phyloP scores from a whole-genome alignment of 2,888 invertebrate genomes.

The Folsomia manolachei region DNA sequence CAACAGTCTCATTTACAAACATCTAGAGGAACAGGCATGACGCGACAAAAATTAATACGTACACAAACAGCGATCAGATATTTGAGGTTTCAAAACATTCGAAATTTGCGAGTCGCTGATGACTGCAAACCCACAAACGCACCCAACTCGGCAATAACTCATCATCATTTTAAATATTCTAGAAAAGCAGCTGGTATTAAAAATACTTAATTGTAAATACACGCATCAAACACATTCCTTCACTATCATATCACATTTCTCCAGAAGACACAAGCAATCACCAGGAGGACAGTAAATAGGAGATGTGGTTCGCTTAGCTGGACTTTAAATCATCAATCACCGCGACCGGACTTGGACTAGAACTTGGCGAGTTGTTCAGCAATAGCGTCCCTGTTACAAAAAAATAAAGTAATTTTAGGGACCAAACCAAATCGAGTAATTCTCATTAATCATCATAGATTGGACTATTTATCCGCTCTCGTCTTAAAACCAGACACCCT shows the following conservation, averaged over 20 bases:
- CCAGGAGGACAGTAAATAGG: neutral
- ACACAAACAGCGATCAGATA: too few species aligned
- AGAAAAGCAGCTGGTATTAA: too few species aligned
- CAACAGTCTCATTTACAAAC: too few species aligned
- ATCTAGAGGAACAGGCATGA: too few species aligned
- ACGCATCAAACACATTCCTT: constrained; percentile 6
- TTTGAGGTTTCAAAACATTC: too few species aligned
- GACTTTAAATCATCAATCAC: neutral
- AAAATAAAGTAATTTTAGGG: neutral
- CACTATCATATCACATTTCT: constrained; percentile 7
- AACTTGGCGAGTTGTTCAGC: neutral
- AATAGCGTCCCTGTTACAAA: constrained; percentile 18
- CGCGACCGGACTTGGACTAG: neutral
- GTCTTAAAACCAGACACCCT: neutral
- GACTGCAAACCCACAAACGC: too few species aligned
- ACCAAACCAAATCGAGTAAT: neutral
- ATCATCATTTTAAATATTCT: too few species aligned
- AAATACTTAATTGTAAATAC: too few species aligned
- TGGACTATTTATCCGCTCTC: neutral
- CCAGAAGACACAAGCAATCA: neutral
- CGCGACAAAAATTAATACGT: too few species aligned
- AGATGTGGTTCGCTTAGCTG: neutral
- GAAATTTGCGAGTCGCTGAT: too few species aligned
- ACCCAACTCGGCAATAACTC: too few species aligned
- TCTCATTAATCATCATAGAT: neutral